These are phyloP conservation scores for Eurystomus gularis DNA, from an alignment of 2,113 vertebrate species.

Conservation along the genomic window DNA sequence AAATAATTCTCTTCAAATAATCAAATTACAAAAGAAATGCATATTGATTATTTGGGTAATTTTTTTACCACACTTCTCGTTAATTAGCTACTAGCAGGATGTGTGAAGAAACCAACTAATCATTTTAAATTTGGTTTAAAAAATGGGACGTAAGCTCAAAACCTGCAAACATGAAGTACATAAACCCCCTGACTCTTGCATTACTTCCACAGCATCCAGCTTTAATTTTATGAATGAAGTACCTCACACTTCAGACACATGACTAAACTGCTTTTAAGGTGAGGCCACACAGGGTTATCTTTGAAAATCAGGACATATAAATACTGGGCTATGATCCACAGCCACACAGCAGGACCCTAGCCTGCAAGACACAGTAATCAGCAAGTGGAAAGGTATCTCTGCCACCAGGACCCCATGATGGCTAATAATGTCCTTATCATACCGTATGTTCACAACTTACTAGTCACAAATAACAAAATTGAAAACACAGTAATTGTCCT, in stretches of 20 bases:
- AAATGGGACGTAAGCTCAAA: neutral
- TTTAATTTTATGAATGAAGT: neutral
- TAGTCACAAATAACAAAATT: neutral
- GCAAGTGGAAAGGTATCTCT: neutral
- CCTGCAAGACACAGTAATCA: neutral
- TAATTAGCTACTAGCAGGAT: neutral
- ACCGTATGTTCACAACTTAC: neutral
- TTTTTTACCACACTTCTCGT: neutral
- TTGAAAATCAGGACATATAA: neutral
- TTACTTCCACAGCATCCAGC: neutral
- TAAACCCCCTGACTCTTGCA: neutral
- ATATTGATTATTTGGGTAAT: neutral
- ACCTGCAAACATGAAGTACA: neutral
- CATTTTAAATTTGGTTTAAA: neutral
- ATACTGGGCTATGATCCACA: neutral
- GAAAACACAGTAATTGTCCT: neutral
- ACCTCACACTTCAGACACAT: neutral
- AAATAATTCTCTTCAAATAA: neutral
- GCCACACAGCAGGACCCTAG: neutral
- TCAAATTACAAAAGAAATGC: neutral
- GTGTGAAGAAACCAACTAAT: neutral
- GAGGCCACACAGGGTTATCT: neutral
- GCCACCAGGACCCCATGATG: neutral
- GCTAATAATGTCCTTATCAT: neutral
- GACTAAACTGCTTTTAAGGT: neutral